Evolutionary conservation across 2,888 invertebrate genomes (phyloP).

Genomic region (Heliconius cydno): DNA sequence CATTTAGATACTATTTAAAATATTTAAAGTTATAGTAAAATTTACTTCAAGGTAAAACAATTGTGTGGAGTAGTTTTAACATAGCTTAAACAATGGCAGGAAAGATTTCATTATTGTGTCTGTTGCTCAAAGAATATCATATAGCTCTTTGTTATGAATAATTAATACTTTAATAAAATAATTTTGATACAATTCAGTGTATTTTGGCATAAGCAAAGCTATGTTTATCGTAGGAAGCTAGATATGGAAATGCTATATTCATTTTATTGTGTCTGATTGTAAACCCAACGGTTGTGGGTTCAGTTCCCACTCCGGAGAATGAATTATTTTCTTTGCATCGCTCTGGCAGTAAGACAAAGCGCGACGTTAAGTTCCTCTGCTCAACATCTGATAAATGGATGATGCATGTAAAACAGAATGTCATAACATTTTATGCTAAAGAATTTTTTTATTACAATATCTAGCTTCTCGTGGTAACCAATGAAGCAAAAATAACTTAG

Average conservation of each 20-base stretch:
- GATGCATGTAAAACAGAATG: too few species aligned
- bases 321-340: background rate
- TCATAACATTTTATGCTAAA: too few species aligned
- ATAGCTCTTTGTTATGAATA: background rate
- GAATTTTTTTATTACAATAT: background rate
- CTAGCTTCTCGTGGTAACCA: constrained; percentile 5
- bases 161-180: background rate
- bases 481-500: background rate
- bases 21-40: background rate
- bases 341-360: background rate
- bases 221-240: constrained; percentile 1
- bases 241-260: background rate
- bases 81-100: constrained; percentile 48
- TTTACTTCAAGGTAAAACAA: constrained; percentile 60
- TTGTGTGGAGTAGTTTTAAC: constrained; percentile 53
- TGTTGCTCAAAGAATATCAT: constrained; percentile 14
- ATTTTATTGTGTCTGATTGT: background rate
- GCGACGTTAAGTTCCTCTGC: background rate
- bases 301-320: background rate
- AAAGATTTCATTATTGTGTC: constrained; percentile 42
- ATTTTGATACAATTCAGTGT: background rate
- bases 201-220: background rate
- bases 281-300: background rate
- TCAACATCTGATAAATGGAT: too few species aligned
- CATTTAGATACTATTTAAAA: background rate